These are phyloP conservation scores for Loriculus beryllinus DNA, from an alignment of 2,797 vertebrate genomes.

Conservation along the genomic window DNA sequence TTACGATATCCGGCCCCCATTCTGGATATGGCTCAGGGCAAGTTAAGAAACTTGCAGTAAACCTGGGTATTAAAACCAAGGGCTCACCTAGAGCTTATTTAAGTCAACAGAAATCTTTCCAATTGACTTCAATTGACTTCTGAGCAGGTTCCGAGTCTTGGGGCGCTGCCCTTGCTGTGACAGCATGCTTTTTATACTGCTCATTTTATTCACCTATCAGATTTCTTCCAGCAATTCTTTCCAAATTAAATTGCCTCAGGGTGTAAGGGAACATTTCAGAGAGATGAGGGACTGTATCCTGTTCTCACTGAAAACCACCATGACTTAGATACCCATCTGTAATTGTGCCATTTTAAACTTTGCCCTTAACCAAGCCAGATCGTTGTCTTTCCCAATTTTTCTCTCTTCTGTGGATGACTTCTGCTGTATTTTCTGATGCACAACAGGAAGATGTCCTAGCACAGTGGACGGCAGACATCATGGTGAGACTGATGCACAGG, in stretches of 20 bases:
- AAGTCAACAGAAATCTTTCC: slow-evolving; percentile 31
- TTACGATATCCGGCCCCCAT: background rate
- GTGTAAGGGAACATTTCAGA: slow-evolving; percentile 35
- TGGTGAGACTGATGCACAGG: background rate
- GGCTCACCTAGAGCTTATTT: slow-evolving; percentile 24
- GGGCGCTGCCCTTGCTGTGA: background rate
- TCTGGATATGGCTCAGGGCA: background rate
- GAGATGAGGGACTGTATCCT: background rate
- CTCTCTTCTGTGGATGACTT: background rate
- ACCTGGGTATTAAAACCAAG: background rate
- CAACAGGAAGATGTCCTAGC: background rate
- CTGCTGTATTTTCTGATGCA: background rate
- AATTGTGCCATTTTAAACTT: background rate
- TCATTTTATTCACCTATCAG: slow-evolving; percentile 45
- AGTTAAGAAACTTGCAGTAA: background rate
- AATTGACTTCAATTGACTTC: slow-evolving; percentile 48
- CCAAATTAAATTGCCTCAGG: slow-evolving; percentile 53
- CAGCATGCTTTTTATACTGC: slow-evolving; percentile 35
- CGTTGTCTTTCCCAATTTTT: background rate
- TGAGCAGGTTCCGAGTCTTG: background rate
- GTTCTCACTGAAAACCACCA: background rate
- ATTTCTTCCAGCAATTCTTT: slow-evolving; percentile 55
- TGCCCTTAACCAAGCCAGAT: background rate
- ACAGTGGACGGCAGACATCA: background rate
- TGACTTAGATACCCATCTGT: background rate